Evolutionary conservation across 1,140 invertebrate species (phyloP), one percentile per base, ranked within the genome.

Genomic region (Eubasilissa regina): DNA sequence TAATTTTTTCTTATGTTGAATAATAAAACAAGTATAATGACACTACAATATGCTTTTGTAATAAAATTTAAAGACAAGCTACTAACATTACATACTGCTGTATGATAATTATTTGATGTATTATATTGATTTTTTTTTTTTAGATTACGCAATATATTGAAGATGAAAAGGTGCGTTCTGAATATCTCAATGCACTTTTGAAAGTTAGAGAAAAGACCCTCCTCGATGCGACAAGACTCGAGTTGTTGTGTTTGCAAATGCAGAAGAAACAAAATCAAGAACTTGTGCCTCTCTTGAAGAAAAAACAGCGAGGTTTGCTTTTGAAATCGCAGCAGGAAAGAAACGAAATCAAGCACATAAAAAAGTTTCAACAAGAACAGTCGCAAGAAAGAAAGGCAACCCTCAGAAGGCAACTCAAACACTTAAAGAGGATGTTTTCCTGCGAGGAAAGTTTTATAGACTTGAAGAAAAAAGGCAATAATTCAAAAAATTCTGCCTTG

Each of bases 311-410:
- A 0, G 81, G 66, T 19, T 66, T 82, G 21, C 45, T 82, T 0
- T 51, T 82, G 13, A 82, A 80, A 73, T 75, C 79, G 7, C 81
- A 82, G 68, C 78, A 80, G 45, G 81, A 82, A 72, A 53, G 78
- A 13, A 80, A 82, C 70, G 81, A 82, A 60, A 82, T 82, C 17
- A 82, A 76, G 35, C 60, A 77, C n/a, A 82, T 82, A 25, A 80
- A 77, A 70, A 82, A 80, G 13, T 82, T 78, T 78, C 81, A 82
- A 66, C 73, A 78, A 45, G 75, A 77, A 48, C 75, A 77, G n/a
- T 82, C 78, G 6, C 47, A 80, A 19, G 78, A 82, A 44, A 75
- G 78, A 55, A 78, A 78, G 45, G 56, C 66, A 48, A 66, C 70
- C 45, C 51, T 82, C 8, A 64, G 56, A 17, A 55, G 72, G 25